Conservation (phyloP, 1,140 invertebrate species). For the Macrosteles quadrilineatus region DNA sequence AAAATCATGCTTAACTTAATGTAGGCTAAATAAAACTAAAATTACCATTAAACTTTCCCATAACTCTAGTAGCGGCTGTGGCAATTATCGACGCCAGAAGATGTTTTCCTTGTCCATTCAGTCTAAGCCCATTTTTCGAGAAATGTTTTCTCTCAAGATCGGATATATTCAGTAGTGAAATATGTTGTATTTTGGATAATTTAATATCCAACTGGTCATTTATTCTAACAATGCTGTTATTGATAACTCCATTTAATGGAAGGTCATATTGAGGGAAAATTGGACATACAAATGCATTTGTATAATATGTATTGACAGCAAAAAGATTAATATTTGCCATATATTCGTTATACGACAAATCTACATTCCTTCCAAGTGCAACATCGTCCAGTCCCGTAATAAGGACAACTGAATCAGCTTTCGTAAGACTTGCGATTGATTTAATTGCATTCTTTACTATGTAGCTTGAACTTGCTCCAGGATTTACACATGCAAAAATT, state of each 20-base stretch:
- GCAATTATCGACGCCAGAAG: neutral
- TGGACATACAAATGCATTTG: neutral
- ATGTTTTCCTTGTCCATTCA: neutral
- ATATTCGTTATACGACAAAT: neutral
- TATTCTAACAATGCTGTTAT: neutral
- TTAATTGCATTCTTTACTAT: slow-evolving; percentile 7
- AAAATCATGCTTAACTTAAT: no score
- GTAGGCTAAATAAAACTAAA: no score
- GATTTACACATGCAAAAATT: neutral
- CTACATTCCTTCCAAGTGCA: neutral
- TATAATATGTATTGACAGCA: neutral
- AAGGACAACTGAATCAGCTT: neutral
- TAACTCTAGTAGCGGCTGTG: neutral
- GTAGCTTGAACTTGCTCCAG: neutral
- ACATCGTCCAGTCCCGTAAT: neutral
- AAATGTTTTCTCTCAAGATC: neutral
- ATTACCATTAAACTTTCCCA: no score
- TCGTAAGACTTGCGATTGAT: neutral
- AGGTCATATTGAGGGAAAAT: slow-evolving; percentile 6
- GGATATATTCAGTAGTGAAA: neutral
- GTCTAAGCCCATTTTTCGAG: neutral
- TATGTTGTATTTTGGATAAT: neutral
- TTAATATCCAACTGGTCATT: neutral
- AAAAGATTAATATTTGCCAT: slow-evolving; percentile 6
- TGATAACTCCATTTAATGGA: neutral